Evolutionary conservation across 2,888 invertebrate genomes (phyloP), one percentile per base, ranked within the genome.

Genomic region (Leptinotarsa tumamoca): DNA sequence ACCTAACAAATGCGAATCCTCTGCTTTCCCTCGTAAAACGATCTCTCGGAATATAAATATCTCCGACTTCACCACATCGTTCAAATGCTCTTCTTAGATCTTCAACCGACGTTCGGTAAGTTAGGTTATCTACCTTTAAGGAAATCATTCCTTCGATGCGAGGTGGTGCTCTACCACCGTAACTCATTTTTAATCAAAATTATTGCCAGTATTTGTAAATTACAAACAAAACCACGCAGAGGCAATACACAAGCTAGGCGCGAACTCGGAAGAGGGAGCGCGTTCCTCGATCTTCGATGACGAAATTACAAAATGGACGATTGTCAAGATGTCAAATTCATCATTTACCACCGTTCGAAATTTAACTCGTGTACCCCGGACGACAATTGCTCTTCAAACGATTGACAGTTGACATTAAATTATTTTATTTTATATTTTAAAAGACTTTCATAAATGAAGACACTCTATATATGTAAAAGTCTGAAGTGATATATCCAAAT

Each of bases 1-100:
- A 96, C 96, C 98, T 94, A 79, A 99, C 98, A 88, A 99, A 99
- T 50, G 98, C 99, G 88, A 99, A 99, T 74, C 99, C 99, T 84
- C 98, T 92, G 86, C 98, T 98, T 90, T 99, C 98, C 82, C 98
- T 92, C n/a, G 97, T 96, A 88, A 93, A 94, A 75, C 98, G 93
- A 89, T 99, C 99, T 83, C 98, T 92, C 18, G 99, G 99, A 88
- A 99, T 99, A 90, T 99, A 99, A 88, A 99, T 98, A 90, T 99
- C 99, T 68, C 99, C 99, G 78, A 99, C 98, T 89, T 99, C 98
- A 68, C 99, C 99, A 89, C 98, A 99, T 89, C 98, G 94, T 88
- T 98, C 97, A 87, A 97, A 97, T 72, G 96, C 96, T 80, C 97
- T 92, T 84, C 98, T 92, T 84, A 99, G 90, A 91, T 99, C 99